These are phyloP conservation scores for Poecilia latipinna DNA, from an alignment of 2,113 vertebrate genomes.

Conservation along the genomic window DNA sequence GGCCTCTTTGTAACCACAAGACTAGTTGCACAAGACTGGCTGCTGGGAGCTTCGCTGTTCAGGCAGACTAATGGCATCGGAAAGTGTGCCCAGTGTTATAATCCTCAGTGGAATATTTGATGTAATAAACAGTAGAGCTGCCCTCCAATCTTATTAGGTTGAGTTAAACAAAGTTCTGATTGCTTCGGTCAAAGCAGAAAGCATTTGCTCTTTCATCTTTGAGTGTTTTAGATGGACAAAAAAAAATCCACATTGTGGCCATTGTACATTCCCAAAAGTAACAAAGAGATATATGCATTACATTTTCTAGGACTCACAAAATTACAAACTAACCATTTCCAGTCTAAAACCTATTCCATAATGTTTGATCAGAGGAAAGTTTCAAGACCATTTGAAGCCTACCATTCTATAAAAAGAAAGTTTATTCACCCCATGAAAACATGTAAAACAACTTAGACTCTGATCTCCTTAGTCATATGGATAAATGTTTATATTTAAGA, in stretches of 20 bases:
- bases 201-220: background rate
- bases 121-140: conserved; percentile 25
- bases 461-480: background rate
- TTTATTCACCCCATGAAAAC: no score
- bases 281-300: no score
- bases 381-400: no score
- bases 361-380: no score
- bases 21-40: conserved; percentile 34
- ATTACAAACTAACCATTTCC: no score
- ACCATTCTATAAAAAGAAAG: no score
- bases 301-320: no score
- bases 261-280: no score
- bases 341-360: no score
- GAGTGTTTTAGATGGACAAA: background rate
- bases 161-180: background rate
- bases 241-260: no score
- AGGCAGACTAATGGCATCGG: conserved; percentile 54
- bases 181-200: background rate
- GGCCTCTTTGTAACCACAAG: conserved; percentile 26
- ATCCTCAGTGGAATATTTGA: conserved; percentile 36
- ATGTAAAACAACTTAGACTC: no score
- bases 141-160: conserved; percentile 12
- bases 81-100: conserved; percentile 26
- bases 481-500: background rate
- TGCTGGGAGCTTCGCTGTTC: conserved; percentile 45